phyloP scores from a whole-genome alignment of 2,888 invertebrate species.

The Achlya flavicornis region DNA sequence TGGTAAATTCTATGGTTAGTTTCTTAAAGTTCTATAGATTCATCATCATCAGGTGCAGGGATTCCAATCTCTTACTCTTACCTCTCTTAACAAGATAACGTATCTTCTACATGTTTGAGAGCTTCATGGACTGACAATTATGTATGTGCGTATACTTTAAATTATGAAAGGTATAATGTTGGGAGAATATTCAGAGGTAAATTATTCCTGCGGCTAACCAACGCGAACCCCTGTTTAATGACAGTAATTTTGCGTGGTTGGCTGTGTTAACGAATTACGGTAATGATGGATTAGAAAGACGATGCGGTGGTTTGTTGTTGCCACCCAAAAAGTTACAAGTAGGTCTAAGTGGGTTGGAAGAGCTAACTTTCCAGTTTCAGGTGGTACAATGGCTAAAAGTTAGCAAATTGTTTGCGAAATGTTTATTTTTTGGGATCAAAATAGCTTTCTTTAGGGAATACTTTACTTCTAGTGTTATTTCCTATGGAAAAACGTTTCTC shows the following conservation, averaged over 20 bases:
- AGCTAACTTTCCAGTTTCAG: neutral
- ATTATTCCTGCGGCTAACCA: slow-evolving; percentile 30
- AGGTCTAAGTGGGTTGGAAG: neutral
- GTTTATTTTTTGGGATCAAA: neutral
- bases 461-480: no score
- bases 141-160: neutral
- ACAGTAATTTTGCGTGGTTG: slow-evolving; percentile 25
- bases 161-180: slow-evolving; percentile 4
- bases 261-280: slow-evolving; percentile 6
- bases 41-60: no score
- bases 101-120: neutral
- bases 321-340: slow-evolving; percentile 1
- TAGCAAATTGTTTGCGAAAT: neutral
- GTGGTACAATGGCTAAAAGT: neutral
- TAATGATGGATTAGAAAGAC: neutral
- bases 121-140: slow-evolving; percentile 2
- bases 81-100: no score
- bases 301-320: neutral
- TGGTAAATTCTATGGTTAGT: neutral
- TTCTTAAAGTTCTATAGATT: no score
- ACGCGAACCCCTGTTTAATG: slow-evolving; percentile 31
- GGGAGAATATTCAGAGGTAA: slow-evolving; percentile 17
- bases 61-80: no score
- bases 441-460: neutral
- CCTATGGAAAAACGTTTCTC: no score